Evolutionary conservation across 2,797 vertebrate species (phyloP), one percentile per base, ranked within the genome.

Genomic region (Rallus crepitans): DNA sequence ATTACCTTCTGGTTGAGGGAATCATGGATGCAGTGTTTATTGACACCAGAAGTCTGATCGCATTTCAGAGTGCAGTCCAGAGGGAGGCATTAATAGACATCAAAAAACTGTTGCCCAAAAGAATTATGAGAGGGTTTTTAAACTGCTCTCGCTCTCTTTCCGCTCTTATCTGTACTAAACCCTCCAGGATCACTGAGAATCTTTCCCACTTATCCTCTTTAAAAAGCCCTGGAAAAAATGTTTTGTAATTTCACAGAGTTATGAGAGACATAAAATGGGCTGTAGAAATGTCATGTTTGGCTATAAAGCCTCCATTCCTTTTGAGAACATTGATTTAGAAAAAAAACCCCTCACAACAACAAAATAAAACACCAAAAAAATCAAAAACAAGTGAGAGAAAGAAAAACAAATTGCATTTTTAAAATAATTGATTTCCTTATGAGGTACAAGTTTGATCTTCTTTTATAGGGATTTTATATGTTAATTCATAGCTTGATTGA

Each of bases 401-500:
- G 11, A 12, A 88, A 86, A 56, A 4, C 7, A 86, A 73, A 73
- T 39, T 30, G 11, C 31, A 48, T 71, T 75, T 86, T 37, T 2
- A 56, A 91, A 93, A 87, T 42, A 78, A 64, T 60, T 16, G 1
- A 14, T 20, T 84, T 82, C 53, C 24, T 31, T 53, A 16, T 18
- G 6, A 60, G 10, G 12, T 45, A 57, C 23, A 65, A 71, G 1
- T 1, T 84, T 53, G 40, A 21, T 55, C 31, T 77, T 87, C 35
- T 89, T 95, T 76, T 89, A 25, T 45, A 55, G 31, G 27, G 7
- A 55, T 79, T 78, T 84, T 64, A 12, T 28, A 40, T 71, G 25
- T 64, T 28, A 73, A 72, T 89, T 84, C 15, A 24, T 50, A 39
- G 24, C 33, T 82, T 85, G 56, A 68, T 85, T 88, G 82, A 71